Evolutionary conservation across 2,113 vertebrate species (phyloP).

Genomic region (Ia io): DNA sequence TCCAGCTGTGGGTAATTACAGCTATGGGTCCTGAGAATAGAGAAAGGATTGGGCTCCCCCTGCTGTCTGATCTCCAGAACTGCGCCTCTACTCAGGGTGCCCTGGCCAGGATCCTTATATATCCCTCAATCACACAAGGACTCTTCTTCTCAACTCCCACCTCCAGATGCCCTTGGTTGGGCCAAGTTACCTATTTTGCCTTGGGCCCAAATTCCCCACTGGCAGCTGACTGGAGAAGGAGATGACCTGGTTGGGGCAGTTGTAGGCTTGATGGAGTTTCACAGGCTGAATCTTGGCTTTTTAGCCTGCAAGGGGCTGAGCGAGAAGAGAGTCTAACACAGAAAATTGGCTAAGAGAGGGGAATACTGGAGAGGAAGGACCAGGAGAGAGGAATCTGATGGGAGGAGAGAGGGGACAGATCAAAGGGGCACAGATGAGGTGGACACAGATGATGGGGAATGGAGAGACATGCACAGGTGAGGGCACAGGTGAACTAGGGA

Average conservation of each 20-base stretch:
- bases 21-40: background rate
- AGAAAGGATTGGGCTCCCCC: slow-evolving; percentile 60
- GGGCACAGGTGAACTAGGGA: background rate
- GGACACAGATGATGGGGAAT: background rate
- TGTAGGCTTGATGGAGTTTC: background rate
- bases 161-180: background rate
- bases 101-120: background rate
- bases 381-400: slow-evolving; percentile 18
- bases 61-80: slow-evolving; percentile 45
- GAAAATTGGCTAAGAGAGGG: background rate
- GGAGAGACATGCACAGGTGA: background rate
- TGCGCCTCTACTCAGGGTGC: background rate
- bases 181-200: background rate
- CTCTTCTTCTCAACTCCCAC: slow-evolving; percentile 53
- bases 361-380: slow-evolving; percentile 1
- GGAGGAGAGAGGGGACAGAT: background rate
- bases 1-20: background rate
- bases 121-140: background rate
- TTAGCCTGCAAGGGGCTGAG: slow-evolving; percentile 18
- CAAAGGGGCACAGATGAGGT: background rate
- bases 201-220: background rate
- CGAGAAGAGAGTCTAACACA: slow-evolving; percentile 12
- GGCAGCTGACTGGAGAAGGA: background rate
- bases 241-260: background rate
- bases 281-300: slow-evolving; percentile 40